phyloP scores from a whole-genome alignment of 2,113 vertebrate species.

The Phalacrocorax aristotelis region DNA sequence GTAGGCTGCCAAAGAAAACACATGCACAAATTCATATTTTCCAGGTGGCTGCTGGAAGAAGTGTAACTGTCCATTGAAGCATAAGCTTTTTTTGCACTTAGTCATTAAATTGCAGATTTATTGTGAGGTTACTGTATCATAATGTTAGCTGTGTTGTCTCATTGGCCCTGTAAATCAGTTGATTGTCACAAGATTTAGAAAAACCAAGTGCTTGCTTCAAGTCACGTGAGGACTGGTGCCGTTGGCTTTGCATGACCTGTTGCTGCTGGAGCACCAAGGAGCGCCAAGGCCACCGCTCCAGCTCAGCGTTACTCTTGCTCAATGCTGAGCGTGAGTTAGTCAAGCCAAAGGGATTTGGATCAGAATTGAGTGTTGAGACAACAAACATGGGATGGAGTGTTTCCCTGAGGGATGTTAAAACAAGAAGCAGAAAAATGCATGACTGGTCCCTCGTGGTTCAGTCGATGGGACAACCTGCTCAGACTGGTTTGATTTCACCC shows the following conservation, averaged over 20 bases:
- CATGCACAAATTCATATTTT: slow-evolving; percentile 16
- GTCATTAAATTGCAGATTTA: not conserved
- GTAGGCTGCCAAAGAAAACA: slow-evolving; percentile 41
- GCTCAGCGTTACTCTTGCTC: not conserved
- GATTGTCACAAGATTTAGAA: slow-evolving; percentile 5
- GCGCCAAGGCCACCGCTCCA: not conserved
- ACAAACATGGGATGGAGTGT: not conserved
- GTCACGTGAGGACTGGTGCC: not conserved
- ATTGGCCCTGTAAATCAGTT: not conserved
- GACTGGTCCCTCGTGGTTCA: slow-evolving; percentile 5
- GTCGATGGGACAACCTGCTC: not conserved
- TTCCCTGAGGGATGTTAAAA: slow-evolving; percentile 14
- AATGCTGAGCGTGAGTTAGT: not conserved
- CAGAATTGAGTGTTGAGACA: not conserved
- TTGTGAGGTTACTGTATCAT: not conserved
- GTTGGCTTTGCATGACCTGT: not conserved
- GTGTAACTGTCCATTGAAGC: not conserved
- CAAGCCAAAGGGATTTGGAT: not conserved
- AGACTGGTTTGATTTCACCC: not conserved
- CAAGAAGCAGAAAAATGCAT: not conserved
- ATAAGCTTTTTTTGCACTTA: not conserved
- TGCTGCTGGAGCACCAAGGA: not conserved
- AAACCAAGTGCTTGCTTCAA: not conserved
- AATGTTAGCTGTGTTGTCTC: not conserved
- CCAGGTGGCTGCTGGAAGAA: slow-evolving; percentile 33